Evolutionary conservation across 2,888 invertebrate genomes (phyloP).

Genomic region (Crioceris asparagi): DNA sequence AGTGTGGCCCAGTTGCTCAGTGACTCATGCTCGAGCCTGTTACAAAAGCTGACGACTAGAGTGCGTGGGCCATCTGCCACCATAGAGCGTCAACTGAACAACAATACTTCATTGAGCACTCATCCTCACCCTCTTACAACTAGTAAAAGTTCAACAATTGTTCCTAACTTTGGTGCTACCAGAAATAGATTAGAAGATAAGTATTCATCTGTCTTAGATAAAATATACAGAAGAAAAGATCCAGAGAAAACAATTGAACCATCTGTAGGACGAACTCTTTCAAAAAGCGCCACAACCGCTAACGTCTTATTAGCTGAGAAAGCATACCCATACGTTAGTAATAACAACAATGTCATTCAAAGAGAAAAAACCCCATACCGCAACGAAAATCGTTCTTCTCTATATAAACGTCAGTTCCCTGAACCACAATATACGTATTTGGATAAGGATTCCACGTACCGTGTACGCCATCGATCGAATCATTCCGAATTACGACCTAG

Average conservation of each 20-base stretch:
- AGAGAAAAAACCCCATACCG: conserved; percentile 57
- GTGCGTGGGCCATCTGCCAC: conserved; percentile 63
- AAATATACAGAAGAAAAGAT: conserved; percentile 53
- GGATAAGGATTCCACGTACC: conserved; percentile 32
- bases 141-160: conserved; percentile 26
- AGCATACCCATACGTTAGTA: conserved; percentile 47
- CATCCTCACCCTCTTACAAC: conserved; percentile 21
- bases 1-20: conserved; percentile 79
- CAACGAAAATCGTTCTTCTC: conserved; percentile 36
- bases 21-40: conserved; percentile 76
- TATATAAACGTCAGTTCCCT: conserved; percentile 24
- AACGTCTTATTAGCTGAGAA: conserved; percentile 59
- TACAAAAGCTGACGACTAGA: conserved; percentile 66
- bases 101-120: neutral
- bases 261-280: conserved; percentile 37
- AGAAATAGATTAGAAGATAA: conserved; percentile 67
- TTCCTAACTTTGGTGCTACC: conserved; percentile 40
- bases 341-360: conserved; percentile 32
- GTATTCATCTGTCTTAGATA: conserved; percentile 64
- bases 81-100: conserved; percentile 30
- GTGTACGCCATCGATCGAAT: conserved; percentile 33
- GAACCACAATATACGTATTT: conserved; percentile 31
- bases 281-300: conserved; percentile 59
- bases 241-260: conserved; percentile 64
- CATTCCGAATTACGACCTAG: conserved; percentile 35